Percentiles rank a stretch among this genome's conserved stretches.
Evolutionary conservation across 2,797 vertebrate genomes (phyloP).

Genomic region (Selene dorsalis): DNA sequence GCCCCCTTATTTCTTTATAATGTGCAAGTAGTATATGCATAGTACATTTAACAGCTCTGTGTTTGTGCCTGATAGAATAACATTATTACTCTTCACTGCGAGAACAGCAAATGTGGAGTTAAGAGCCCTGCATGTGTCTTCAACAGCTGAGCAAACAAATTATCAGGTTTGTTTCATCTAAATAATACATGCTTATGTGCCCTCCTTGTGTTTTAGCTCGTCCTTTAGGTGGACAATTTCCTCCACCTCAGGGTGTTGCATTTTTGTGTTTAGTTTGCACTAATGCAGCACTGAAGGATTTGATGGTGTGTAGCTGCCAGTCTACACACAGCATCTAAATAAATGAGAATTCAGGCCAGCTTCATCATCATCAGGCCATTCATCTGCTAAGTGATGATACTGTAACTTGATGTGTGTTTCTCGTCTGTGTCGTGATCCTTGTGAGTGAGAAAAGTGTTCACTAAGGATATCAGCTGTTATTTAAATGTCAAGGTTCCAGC

Average conservation of each 20-base stretch:
- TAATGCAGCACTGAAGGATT: neutral
- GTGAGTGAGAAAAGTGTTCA: neutral
- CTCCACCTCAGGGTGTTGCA: constrained; percentile 8
- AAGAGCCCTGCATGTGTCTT: neutral
- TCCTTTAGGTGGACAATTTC: constrained; percentile 26
- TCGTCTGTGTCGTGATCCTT: neutral
- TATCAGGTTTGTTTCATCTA: constrained; percentile 2
- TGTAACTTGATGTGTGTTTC: neutral
- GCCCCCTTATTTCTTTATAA: neutral
- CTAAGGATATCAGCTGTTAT: neutral
- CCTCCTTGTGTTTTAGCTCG: constrained; percentile 14
- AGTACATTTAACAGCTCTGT: neutral
- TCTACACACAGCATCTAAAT: constrained; percentile 22
- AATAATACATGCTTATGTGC: constrained; percentile 15
- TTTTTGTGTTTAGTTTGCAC: constrained; percentile 1
- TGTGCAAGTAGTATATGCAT: neutral
- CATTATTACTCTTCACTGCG: neutral
- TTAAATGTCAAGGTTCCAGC: neutral
- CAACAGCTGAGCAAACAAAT: constrained; percentile 12
- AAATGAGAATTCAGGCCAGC: constrained; percentile 39
- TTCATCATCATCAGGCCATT: constrained; percentile 3
- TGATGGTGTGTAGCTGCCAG: constrained; percentile 14
- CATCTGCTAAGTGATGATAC: constrained; percentile 4
- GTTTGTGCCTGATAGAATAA: neutral
- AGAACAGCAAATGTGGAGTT: constrained; percentile 4